Base-by-base conservation (phyloP, 2,113 vertebrate species). In the Bothrops jararaca region DNA sequence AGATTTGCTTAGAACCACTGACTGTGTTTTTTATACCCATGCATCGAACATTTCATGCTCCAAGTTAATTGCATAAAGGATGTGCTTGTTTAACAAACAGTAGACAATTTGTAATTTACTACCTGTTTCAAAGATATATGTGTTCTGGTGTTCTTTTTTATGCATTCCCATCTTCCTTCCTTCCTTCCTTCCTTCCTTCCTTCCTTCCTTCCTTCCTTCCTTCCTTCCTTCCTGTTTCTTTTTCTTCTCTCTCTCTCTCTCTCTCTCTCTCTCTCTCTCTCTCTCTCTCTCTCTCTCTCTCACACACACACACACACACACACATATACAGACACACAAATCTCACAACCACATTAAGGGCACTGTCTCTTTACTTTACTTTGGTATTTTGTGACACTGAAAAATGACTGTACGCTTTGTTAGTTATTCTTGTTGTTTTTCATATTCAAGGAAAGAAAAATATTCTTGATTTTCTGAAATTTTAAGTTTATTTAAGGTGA, bases 61-160 rank as follows among this genome's bases (percentile, higher is more conserved):
- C 92, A 57, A 96, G 58, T 92, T 96, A 97, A 97, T 96, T 96
- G 91, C 94, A 91, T 96, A 94, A 96, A 95, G 94, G 74, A n/a
- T 91, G 80, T 50, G 95, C 10, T 91, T 93, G 45, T 88, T 91
- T 95, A 95, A 95, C 93, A 96, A 92, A 64, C 92, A 88, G 86
- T n/a, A n/a, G 94, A 7, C 85, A 42, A 0, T 45, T 85, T 50
- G 50, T 85, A 95, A 97, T 86, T 93, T 96, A 92, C 94, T 93
- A 45, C 34, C n/a, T 92, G 50, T 85, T 95, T 96, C 89, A 22
- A 95, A 54, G 87, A 94, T 22, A 3, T 94, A 48, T 11, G 42
- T 26, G 18, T 64, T 5, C 48, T 12, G 52, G 86, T 86, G 50
- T 90, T 20, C 5, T 93, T 80, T 74, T 74, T 74, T 74, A 74